Evolutionary conservation across 2,888 invertebrate species (phyloP).

Genomic region (Eilema depressum): DNA sequence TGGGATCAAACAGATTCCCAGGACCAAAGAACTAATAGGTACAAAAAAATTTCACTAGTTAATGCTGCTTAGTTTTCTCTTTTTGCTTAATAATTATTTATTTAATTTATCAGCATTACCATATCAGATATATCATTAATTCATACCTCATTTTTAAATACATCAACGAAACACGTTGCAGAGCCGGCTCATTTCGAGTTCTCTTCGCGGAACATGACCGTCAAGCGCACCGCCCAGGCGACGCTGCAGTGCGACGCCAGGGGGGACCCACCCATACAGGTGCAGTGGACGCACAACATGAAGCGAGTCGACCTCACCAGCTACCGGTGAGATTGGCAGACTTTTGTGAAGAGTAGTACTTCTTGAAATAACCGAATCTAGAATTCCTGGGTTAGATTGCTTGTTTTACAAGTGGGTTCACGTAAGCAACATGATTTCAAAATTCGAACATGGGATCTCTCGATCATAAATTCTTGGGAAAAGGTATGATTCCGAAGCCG

Average conservation of each 20-base stretch:
- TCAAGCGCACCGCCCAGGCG: conserved; percentile 90
- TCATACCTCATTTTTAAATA: not conserved
- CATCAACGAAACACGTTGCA: conserved; percentile 58
- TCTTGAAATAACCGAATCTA: too few species aligned
- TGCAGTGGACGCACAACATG: conserved; percentile 93
- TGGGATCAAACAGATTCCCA: not conserved
- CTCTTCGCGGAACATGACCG: conserved; percentile 92
- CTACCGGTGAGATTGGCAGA: conserved; percentile 78
- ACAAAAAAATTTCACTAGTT: too few species aligned
- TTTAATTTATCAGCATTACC: not conserved
- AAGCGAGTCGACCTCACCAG: conserved; percentile 90
- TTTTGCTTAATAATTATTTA: too few species aligned
- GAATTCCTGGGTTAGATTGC: too few species aligned
- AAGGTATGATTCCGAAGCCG: too few species aligned
- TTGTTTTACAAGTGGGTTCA: too few species aligned
- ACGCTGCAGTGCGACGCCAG: conserved; percentile 92
- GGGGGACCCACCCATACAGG: conserved; percentile 93
- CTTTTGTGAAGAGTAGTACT: too few species aligned
- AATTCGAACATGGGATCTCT: too few species aligned
- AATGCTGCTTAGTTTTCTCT: not conserved
- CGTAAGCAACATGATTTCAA: too few species aligned
- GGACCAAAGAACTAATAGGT: not conserved
- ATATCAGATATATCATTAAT: not conserved
- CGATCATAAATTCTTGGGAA: too few species aligned
- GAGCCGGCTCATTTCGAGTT: conserved; percentile 93